These are phyloP conservation scores for Phodopus roborovskii DNA, from an alignment of 2,113 vertebrate species.

Conservation along the genomic window DNA sequence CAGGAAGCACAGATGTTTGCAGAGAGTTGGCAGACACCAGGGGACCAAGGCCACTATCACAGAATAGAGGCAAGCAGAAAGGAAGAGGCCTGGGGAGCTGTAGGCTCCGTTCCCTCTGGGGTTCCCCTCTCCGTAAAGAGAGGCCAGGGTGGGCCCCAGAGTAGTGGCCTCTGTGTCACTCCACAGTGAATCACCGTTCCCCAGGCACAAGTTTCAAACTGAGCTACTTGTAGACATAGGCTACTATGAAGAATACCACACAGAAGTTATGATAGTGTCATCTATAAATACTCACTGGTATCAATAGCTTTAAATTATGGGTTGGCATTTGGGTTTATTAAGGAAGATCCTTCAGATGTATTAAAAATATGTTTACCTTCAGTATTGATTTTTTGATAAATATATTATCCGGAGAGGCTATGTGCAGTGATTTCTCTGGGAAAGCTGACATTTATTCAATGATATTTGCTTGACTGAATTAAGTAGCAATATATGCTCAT, in stretches of 20 bases:
- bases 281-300: constrained; percentile 57
- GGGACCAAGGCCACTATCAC: not conserved
- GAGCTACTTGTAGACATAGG: not conserved
- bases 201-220: not conserved
- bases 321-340: constrained; percentile 73
- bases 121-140: not conserved
- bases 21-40: not conserved
- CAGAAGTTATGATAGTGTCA: constrained; percentile 62
- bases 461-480: constrained; percentile 79
- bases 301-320: constrained; percentile 70
- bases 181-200: not conserved
- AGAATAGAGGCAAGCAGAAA: not conserved
- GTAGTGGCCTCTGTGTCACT: not conserved
- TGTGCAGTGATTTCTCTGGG: constrained; percentile 67
- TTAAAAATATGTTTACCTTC: constrained; percentile 77
- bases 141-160: not conserved
- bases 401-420: constrained; percentile 70
- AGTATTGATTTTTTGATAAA: constrained; percentile 78
- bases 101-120: fast-evolving
- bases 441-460: constrained; percentile 81
- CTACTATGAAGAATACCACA: constrained; percentile 14
- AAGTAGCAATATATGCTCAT: constrained; percentile 77
- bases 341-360: constrained; percentile 67
- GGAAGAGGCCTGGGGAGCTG: not conserved
- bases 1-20: not conserved